Percentiles rank a stretch among this genome's conserved stretches.
These are phyloP conservation scores for Scolanthus callimorphus DNA, from an alignment of 92 coral and sea anemone genomes.

Conservation along the genomic window DNA sequence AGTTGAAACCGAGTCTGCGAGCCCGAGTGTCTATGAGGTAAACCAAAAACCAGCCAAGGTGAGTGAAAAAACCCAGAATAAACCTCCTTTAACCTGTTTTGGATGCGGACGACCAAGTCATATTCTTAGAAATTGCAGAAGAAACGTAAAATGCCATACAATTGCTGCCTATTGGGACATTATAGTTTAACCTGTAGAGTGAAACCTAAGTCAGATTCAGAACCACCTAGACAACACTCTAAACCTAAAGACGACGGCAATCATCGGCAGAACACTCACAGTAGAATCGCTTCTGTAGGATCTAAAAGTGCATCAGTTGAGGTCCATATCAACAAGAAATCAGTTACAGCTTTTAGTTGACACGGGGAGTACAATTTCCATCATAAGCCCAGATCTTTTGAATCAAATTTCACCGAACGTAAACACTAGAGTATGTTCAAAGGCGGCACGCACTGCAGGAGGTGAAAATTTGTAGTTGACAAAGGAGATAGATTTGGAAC, in stretches of 20 bases:
- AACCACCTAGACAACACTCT: not conserved
- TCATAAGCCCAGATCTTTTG: not conserved
- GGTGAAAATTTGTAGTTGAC: not conserved
- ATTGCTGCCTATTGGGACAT: not conserved
- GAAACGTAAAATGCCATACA: not conserved
- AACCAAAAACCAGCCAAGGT: too few relatives aligned
- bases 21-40: too few relatives aligned
- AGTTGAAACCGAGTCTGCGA: too few relatives aligned
- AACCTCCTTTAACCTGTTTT: not conserved
- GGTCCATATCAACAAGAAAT: not conserved
- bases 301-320: not conserved
- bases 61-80: not conserved
- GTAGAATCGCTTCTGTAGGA: not conserved
- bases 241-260: not conserved
- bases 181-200: not conserved
- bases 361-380: slow-evolving; percentile 1
- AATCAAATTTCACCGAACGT: not conserved
- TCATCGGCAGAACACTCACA: not conserved
- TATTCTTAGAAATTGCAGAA: not conserved
- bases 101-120: not conserved
- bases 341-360: not conserved
- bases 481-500: not conserved
- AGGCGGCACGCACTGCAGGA: slow-evolving; percentile 5
- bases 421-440: not conserved
- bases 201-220: not conserved